Base-by-base conservation (phyloP, 2,797 vertebrate genomes). In the Artibeus lituratus region DNA sequence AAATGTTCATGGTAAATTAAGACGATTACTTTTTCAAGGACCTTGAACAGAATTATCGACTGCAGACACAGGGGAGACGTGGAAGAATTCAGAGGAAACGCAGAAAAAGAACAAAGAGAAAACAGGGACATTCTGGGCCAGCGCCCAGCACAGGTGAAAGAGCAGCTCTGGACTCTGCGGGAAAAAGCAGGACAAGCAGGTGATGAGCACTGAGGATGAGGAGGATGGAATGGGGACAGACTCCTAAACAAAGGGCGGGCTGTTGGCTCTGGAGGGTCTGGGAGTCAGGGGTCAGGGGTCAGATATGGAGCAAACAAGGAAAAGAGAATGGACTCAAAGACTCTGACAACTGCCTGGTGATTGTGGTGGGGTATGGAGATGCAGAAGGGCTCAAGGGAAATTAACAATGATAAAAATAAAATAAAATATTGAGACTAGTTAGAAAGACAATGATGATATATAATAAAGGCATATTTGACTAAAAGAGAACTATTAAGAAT, bases 211-310 rank as follows among this genome's bases (percentile, higher is more conserved):
- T 1, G 29, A 22, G 5, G 12, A 2, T n/a, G 81, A 10, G 7
- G 8, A 21, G 0, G 0, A 2, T 1, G 3, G 0, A 16, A 2
- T 12, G 14, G 57, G 12, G 59, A 6, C 59, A 6, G 29, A 4
- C 24, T 14, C 29, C 6, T 0, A 10, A 29, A 5, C 29, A 32
- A 29, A 62, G 59, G 26, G 26, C 2, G 10, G 57, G 59, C 29
- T 11, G 59, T 2, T 4, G 1, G 59, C 59, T 7, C 57, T 6
- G 57, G 26, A 3, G 11, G 57, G 57, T 5, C 26, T 59, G 57
- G 59, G 59, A 29, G 29, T 29, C 29, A n/a, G n/a, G n/a, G n/a
- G n/a, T n/a, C n/a, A n/a, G n/a, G n/a, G n/a, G n/a, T n/a, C n/a
- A n/a, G 2, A 29, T 3, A 29, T 32, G 26, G 59, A 29, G 57